A percentile compares a stretch with the other conserved stretches of the same genome.
Conservation (phyloP, 2,797 vertebrate genomes). For the Austrolebias charrua region DNA sequence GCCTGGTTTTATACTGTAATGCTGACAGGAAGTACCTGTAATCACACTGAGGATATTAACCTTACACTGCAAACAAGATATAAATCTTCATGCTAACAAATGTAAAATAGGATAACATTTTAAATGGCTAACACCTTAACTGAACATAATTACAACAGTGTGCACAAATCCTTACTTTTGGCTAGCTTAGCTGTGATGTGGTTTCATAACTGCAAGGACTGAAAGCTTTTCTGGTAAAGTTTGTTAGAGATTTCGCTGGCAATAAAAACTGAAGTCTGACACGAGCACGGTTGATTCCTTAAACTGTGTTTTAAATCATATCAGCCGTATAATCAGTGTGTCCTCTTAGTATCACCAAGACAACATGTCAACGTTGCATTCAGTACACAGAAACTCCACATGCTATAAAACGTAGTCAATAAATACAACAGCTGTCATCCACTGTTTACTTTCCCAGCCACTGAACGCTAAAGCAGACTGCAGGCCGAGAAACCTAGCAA, state of each 20-base stretch:
- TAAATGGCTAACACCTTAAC: no score
- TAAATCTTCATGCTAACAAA: no score
- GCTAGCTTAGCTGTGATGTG: no score
- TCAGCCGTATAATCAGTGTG: conserved; percentile 25
- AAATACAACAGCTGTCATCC: conserved; percentile 78
- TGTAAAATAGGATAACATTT: no score
- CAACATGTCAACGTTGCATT: conserved; percentile 58
- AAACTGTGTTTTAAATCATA: conserved; percentile 49
- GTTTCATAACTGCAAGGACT: background rate
- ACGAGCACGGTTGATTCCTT: conserved; percentile 27
- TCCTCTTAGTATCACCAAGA: conserved; percentile 52
- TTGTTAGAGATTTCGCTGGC: conserved; percentile 13
- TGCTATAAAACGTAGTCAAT: conserved; percentile 74
- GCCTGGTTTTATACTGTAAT: no score
- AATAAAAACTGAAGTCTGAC: conserved; percentile 15
- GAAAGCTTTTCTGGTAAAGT: background rate
- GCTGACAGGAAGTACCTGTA: no score
- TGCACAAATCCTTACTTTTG: no score
- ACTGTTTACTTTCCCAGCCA: conserved; percentile 83
- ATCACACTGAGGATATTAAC: no score
- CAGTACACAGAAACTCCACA: conserved; percentile 62
- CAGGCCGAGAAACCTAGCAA: conserved; percentile 65
- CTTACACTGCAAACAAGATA: no score
- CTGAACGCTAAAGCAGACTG: conserved; percentile 62
- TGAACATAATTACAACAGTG: no score